Evolutionary conservation across 2,113 vertebrate species (phyloP).

Genomic region (Sylvia atricapilla): DNA sequence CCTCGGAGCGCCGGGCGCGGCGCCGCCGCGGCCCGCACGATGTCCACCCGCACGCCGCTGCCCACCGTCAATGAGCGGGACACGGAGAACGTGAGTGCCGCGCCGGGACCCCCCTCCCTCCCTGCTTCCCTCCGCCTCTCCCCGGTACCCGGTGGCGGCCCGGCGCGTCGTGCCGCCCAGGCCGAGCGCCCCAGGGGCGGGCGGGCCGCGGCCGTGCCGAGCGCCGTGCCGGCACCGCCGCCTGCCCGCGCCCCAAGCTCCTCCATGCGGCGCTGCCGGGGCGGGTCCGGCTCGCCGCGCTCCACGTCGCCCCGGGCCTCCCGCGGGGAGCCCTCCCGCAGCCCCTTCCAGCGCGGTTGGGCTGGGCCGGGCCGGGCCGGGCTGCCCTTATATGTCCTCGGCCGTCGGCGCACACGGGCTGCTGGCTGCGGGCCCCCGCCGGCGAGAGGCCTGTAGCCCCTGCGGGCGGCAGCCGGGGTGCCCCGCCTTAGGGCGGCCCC

Average conservation of each 20-base stretch:
- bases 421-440: neutral
- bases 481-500: neutral
- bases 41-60: conserved; percentile 94
- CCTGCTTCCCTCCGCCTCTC: neutral
- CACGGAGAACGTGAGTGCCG: conserved; percentile 86
- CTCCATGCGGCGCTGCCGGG: neutral
- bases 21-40: conserved; percentile 70
- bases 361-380: neutral
- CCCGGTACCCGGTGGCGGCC: neutral
- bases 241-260: neutral
- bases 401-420: neutral
- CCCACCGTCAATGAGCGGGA: conserved; percentile 94
- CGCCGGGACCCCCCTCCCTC: neutral
- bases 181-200: neutral
- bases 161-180: neutral
- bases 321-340: neutral
- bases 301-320: neutral
- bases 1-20: neutral
- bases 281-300: neutral
- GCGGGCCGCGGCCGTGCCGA: neutral
- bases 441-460: neutral
- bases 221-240: neutral
- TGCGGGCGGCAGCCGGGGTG: neutral
- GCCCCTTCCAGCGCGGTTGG: neutral
- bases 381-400: conserved; percentile 14